Percentiles rank a stretch among this genome's conserved stretches.
These are phyloP conservation scores for Carassius auratus DNA, from an alignment of 2,113 vertebrate species.

Conservation along the genomic window DNA sequence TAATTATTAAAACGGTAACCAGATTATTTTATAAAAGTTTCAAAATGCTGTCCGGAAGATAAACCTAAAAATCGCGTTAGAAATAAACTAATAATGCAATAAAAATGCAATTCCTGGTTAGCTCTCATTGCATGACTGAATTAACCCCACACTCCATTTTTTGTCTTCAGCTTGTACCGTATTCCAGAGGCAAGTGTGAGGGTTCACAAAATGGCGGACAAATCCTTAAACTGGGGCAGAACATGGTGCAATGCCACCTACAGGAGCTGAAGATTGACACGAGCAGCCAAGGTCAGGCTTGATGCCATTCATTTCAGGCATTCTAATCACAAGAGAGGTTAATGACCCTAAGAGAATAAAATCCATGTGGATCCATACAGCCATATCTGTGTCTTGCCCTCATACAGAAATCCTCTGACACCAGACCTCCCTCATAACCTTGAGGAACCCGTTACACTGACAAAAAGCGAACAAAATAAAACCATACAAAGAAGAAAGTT, in stretches of 20 bases:
- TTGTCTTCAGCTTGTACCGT: conserved; percentile 45
- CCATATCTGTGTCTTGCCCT: conserved; percentile 25
- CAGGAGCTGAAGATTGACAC: conserved; percentile 43
- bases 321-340: conserved; percentile 25
- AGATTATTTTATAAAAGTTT: background rate
- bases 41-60: background rate
- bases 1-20: background rate
- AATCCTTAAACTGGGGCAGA: conserved; percentile 28
- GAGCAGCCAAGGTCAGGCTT: conserved; percentile 44
- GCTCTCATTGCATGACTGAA: background rate
- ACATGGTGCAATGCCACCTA: conserved; percentile 63
- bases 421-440: conserved; percentile 14
- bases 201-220: conserved; percentile 66
- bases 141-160: conserved; percentile 50
- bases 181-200: conserved; percentile 47
- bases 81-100: background rate
- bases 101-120: background rate
- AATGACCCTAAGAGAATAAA: conserved; percentile 28
- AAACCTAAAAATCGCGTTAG: background rate
- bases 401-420: conserved; percentile 35
- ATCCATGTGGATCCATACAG: conserved; percentile 14
- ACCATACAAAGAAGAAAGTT: background rate
- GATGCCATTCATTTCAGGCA: conserved; percentile 21
- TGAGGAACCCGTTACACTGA: conserved; percentile 11
- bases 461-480: conserved; percentile 7